A percentile compares a stretch with the other conserved stretches of the same genome.
These are phyloP conservation scores for Syngnathoides biaculeatus DNA, from an alignment of 2,113 vertebrate species.

Conservation along the genomic window DNA sequence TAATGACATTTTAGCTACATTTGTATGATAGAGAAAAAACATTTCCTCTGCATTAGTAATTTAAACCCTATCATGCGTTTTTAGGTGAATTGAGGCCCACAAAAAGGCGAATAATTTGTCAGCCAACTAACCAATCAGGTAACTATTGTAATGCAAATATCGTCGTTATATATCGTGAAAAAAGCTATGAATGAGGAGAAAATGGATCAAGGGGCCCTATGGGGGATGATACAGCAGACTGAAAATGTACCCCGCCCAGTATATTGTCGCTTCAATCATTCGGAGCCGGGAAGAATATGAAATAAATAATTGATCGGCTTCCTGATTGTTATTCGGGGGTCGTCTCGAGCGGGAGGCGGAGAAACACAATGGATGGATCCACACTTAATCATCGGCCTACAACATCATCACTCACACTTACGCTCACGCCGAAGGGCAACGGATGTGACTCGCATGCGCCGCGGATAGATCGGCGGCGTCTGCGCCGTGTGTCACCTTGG, in stretches of 20 bases:
- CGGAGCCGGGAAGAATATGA: constrained; percentile 42
- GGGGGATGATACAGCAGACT: constrained; percentile 24
- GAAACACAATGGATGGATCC: constrained; percentile 31
- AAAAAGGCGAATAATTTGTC: not conserved
- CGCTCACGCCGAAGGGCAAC: constrained; percentile 22
- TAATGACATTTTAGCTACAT: too few relatives aligned
- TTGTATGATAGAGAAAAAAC: too few relatives aligned
- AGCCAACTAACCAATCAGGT: not conserved
- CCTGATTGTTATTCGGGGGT: constrained; percentile 55
- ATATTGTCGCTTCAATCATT: constrained; percentile 36
- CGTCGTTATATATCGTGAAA: too few relatives aligned
- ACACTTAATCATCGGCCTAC: constrained; percentile 41
- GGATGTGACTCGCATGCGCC: constrained; percentile 31
- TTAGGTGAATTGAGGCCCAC: not conserved
- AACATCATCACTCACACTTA: constrained; percentile 47
- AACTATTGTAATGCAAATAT: not conserved
- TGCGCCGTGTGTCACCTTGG: not conserved
- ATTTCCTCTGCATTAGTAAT: too few relatives aligned
- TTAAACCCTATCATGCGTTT: too few relatives aligned
- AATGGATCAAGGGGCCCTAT: not conserved
- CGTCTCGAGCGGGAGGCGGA: constrained; percentile 22
- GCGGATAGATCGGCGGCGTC: not conserved
- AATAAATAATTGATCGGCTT: constrained; percentile 55
- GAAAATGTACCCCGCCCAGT: constrained; percentile 6
- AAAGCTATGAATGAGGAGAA: not conserved